Percentiles rank a stretch among this genome's conserved stretches.
Conservation (phyloP, 1,140 invertebrate species). For the Sinella curviseta region DNA sequence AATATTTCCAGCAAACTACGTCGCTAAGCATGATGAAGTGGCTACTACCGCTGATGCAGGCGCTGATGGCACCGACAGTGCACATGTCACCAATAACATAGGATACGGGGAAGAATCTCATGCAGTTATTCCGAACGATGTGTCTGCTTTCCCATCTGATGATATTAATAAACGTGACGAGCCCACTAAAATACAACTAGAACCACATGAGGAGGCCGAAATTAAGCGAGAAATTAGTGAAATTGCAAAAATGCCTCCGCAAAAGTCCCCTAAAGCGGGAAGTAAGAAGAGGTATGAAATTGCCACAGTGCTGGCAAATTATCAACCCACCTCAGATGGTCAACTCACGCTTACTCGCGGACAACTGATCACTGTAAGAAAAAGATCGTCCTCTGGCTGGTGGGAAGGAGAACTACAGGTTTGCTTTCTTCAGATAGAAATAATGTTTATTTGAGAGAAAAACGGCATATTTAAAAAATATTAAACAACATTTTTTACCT, state of each 20-base stretch:
- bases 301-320: slow-evolving; percentile 83
- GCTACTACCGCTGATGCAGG: slow-evolving; percentile 22
- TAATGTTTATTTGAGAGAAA: too few species aligned
- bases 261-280: slow-evolving; percentile 46
- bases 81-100: slow-evolving; percentile 29
- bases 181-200: slow-evolving; percentile 5
- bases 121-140: not conserved
- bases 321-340: slow-evolving; percentile 82
- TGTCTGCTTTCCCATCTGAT: not conserved
- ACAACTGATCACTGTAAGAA: slow-evolving; percentile 93
- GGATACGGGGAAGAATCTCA: not conserved
- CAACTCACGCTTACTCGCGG: slow-evolving; percentile 86
- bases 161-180: not conserved
- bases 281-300: slow-evolving; percentile 77
- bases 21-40: slow-evolving; percentile 63
- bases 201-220: slow-evolving; percentile 41
- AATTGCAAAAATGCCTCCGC: slow-evolving; percentile 37
- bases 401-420: slow-evolving; percentile 98
- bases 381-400: slow-evolving; percentile 95
- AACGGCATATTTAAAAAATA: too few species aligned
- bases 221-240: slow-evolving; percentile 49
- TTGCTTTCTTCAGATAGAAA: slow-evolving; percentile 24
- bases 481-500: too few species aligned
- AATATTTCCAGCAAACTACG: slow-evolving; percentile 95
- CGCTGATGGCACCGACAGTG: slow-evolving; percentile 20